phyloP scores from a whole-genome alignment of 2,797 vertebrate genomes.

The Myoxocephalus aenaeus region DNA sequence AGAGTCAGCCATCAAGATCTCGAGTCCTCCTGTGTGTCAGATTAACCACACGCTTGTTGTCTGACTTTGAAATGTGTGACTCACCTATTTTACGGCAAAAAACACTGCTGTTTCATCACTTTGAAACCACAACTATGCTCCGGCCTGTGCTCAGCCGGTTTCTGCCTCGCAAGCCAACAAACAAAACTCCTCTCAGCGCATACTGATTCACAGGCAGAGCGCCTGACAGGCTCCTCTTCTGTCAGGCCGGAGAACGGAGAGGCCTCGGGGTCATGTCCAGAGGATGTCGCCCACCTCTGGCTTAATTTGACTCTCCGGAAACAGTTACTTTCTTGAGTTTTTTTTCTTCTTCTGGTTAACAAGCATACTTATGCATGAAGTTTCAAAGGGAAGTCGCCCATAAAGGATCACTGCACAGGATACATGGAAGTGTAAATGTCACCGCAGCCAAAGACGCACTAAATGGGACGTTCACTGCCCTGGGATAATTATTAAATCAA shows the following conservation, averaged over 20 bases:
- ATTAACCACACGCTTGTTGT: constrained; percentile 50
- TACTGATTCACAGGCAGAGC: constrained; percentile 53
- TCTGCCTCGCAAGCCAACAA: constrained; percentile 35
- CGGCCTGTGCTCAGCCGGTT: constrained; percentile 1
- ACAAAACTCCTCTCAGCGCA: constrained; percentile 52
- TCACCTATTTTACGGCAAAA: constrained; percentile 7
- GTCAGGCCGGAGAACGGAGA: constrained; percentile 44
- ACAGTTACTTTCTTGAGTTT: constrained; percentile 35
- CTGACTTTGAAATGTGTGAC: constrained; percentile 13
- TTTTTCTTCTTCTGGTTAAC: constrained; percentile 35
- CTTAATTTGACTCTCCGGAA: constrained; percentile 47
- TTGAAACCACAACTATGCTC: constrained; percentile 16
- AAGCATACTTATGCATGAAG: background rate
- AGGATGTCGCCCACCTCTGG: constrained; percentile 39
- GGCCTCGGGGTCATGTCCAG: constrained; percentile 36
- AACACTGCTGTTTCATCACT: constrained; percentile 41
- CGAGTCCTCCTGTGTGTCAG: constrained; percentile 3
- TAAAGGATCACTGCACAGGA: constrained; percentile 10
- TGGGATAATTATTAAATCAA: background rate
- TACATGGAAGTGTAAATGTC: constrained; percentile 14
- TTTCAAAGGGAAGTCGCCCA: constrained; percentile 37
- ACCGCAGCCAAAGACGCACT: constrained; percentile 11
- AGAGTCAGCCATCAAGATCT: constrained; percentile 23
- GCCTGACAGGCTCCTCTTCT: constrained; percentile 55
- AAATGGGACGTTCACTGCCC: background rate